These are phyloP conservation scores for Gastrophryne carolinensis DNA, from an alignment of 2,797 vertebrate genomes.

Conservation along the genomic window DNA sequence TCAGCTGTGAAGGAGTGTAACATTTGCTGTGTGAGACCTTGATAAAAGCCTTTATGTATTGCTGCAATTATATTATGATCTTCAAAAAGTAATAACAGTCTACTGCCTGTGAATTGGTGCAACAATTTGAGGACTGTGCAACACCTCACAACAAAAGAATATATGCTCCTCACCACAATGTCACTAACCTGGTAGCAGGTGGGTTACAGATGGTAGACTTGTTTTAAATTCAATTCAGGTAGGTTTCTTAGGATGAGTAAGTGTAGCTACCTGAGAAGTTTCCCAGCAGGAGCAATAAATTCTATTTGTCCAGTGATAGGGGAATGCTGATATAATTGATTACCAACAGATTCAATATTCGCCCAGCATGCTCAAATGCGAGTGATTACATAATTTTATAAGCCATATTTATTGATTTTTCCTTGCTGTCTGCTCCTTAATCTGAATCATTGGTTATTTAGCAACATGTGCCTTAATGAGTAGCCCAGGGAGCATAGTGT, in stretches of 20 bases:
- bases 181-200: no score
- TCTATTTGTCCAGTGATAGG: constrained; percentile 33
- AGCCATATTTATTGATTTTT: constrained; percentile 51
- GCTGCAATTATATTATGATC: no score
- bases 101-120: no score
- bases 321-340: constrained; percentile 46
- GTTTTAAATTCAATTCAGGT: not conserved
- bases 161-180: no score
- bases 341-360: constrained; percentile 14
- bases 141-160: no score
- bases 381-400: constrained; percentile 48
- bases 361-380: not conserved
- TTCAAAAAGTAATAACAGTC: no score
- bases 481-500: constrained; percentile 41
- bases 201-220: not conserved
- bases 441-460: constrained; percentile 52
- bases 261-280: constrained; percentile 21
- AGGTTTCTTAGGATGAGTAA: constrained; percentile 3
- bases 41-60: no score
- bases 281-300: constrained; percentile 23
- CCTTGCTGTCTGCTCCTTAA: constrained; percentile 30
- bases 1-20: no score
- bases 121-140: no score
- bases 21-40: no score
- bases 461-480: constrained; percentile 40